These are phyloP conservation scores for Lerema accius DNA, from an alignment of 1,140 invertebrate genomes.

Conservation along the genomic window DNA sequence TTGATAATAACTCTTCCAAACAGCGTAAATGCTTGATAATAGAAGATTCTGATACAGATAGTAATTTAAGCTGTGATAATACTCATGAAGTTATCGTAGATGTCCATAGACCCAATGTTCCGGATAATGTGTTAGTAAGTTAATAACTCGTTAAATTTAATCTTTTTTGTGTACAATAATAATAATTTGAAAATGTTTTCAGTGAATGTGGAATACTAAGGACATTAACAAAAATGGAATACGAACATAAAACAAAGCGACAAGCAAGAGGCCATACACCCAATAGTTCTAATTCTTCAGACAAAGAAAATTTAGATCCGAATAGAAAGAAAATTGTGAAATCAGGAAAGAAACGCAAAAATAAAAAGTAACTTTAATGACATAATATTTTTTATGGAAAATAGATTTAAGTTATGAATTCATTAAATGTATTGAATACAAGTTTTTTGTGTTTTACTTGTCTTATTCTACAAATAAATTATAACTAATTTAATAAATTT, in stretches of 20 bases:
- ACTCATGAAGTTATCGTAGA: constrained; percentile 52
- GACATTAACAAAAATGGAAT: constrained; percentile 42
- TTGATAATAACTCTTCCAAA: constrained; percentile 3
- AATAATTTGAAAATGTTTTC: too few species aligned
- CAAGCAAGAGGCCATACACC: constrained; percentile 51
- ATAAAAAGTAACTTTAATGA: constrained; percentile 39
- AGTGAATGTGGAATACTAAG: constrained; percentile 53
- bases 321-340: constrained; percentile 58
- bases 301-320: constrained; percentile 74
- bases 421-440: neutral
- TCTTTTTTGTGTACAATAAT: too few species aligned
- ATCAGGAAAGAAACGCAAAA: constrained; percentile 47
- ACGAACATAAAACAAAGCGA: constrained; percentile 41
- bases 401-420: constrained; percentile 6
- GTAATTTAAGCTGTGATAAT: constrained; percentile 35
- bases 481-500: too few species aligned
- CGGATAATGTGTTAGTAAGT: constrained; percentile 49
- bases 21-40: constrained; percentile 46
- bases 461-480: too few species aligned
- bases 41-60: constrained; percentile 62
- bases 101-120: constrained; percentile 55
- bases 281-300: constrained; percentile 69
- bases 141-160: constrained; percentile 5
- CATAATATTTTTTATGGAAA: too few species aligned
- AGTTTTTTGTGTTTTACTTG: neutral